These are phyloP conservation scores for Laspeyria flexula DNA, from an alignment of 2,888 invertebrate genomes.

Conservation along the genomic window DNA sequence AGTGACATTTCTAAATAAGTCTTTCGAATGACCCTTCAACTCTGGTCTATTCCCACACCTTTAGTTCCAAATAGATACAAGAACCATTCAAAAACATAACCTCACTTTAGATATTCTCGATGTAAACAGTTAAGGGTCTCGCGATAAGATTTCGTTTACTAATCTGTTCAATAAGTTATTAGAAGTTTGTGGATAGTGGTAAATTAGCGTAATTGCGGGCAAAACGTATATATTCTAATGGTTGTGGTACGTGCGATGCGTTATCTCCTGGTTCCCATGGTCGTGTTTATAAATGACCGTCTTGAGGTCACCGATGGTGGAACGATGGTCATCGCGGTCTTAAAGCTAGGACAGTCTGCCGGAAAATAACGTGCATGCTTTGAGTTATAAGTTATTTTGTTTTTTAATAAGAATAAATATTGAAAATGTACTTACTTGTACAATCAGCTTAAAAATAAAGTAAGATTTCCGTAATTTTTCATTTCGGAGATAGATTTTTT, in stretches of 20 bases:
- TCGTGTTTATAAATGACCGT: conserved; percentile 80
- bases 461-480: no score
- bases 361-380: conserved; percentile 18
- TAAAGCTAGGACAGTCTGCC: conserved; percentile 41
- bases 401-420: not conserved
- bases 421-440: not conserved
- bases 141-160: not conserved
- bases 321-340: conserved; percentile 77
- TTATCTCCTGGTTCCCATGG: conserved; percentile 80
- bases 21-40: not conserved
- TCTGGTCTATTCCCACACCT: not conserved
- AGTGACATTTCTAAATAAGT: not conserved
- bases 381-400: conserved; percentile 12
- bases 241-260: conserved; percentile 77
- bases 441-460: no score
- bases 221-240: conserved; percentile 66
- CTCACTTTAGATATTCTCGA: not conserved
- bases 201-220: conserved; percentile 54
- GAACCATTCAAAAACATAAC: not conserved
- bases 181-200: conserved; percentile 28
- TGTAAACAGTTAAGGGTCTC: not conserved
- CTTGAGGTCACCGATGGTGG: conserved; percentile 73
- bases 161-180: conserved; percentile 16
- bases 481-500: no score
- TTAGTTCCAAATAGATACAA: not conserved